Evolutionary conservation across 1,140 invertebrate genomes (phyloP), one percentile per base, ranked within the genome.

Genomic region (Muscidifurax raptorellus): DNA sequence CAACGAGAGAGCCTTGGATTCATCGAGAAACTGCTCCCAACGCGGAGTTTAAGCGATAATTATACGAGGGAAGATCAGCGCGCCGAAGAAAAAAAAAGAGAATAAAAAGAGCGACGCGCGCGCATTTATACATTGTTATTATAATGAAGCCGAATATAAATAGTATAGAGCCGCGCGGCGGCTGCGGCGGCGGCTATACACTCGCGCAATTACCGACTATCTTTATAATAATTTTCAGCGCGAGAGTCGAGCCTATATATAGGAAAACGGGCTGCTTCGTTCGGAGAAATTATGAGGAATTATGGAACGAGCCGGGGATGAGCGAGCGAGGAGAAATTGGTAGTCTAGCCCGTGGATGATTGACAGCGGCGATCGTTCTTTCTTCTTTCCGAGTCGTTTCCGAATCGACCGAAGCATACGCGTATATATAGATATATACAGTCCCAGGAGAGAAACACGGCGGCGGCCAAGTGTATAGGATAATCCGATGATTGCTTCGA

Each of bases 71-170:
- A 27, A 59, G 18, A 10, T 12, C 2, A 10, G 10, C 47, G 0
- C 13, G 28, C 22, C 0, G 9, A 9, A 44, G 25, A 2, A 25
- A 52, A 52, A 18, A 18, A 18, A 52, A 18, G 2, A 10, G 18
- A 18, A 52, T 18, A 18, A 15, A 4, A 1, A 15, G 18, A 15
- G 18, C 12, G 2, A 13, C 47, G 47, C 47, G 85, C 88, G 86
- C 88, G 88, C 88, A 88, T 91, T 91, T 59, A 7, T 47, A 92
- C 90, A 92, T 93, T 92, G 91, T 93, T 93, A 93, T 92, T 92
- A 93, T 92, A 93, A 93, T 92, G 91, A 93, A 91, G 89, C 90
- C 90, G 91, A 92, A 59, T n/a, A n/a, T 92, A 92, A 91, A 92
- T 92, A 92, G 91, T 90, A 92, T 52, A 52, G 0, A 52, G 40